Evolutionary conservation across 2,113 vertebrate genomes (phyloP), one percentile per base, ranked within the genome.

Genomic region (Gulo gulo): DNA sequence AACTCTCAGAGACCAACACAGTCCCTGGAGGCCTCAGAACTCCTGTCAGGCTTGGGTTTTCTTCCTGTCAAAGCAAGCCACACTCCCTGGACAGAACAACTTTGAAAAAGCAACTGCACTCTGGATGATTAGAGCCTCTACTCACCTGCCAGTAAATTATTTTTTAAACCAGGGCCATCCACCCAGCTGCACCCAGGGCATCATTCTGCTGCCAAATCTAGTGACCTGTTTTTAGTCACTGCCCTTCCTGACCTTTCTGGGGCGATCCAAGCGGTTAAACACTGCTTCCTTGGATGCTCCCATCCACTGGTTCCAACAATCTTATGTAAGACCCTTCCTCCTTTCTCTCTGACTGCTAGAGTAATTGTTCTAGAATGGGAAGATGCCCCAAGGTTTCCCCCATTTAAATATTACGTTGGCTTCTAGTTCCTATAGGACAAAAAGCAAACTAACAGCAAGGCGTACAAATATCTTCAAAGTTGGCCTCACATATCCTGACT

Each of bases 61-160:
- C 76, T 83, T 92, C 52, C 74, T 91, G 71, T 63, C 20, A 84
- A 65, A 95, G 92, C 29, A 91, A 93, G 78, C 80, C n/a, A 39
- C 29, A 10, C n/a, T 97, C 47, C 1, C 85, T 52, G 67, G 67
- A 10, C 61, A 88, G 74, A 91, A 50, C 39, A n/a, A 83, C 81
- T 69, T 84, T 59, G 52, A 88, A 59, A 86, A 39, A 42, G 39
- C 24, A 2, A 36, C 88, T 36, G 31, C 39, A 26, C 67, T 91
- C 6, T 50, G 42, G 36, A 65, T 61, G 57, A 78, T 61, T 73
- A 83, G 34, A 90, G 73, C 50, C 73, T 83, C 73, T 0, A 0
- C 52, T 91, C 23, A 24, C 79, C 83, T 69, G 45, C 59, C 89
- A 80, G 67, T 76, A 59, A 92, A 78, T 59, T 13, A 87, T 16